Base-by-base conservation (phyloP, 1,140 invertebrate genomes). In the Vanessa tameamea region DNA sequence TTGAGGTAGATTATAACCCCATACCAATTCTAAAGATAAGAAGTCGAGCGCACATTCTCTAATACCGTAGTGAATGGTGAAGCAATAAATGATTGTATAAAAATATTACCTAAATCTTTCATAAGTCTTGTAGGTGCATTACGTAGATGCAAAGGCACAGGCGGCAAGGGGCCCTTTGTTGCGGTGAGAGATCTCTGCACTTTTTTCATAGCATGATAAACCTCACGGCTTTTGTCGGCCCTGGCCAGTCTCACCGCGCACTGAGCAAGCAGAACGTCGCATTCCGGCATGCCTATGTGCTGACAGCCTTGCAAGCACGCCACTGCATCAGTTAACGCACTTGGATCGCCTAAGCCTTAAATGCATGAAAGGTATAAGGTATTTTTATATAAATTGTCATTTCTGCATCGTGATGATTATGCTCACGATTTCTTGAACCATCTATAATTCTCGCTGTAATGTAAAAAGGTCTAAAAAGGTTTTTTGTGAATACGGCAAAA, bases 91-190 rank as follows among this genome's bases (percentile, higher is more conserved):
- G 0, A 20, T 20, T 20, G 20, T 20, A 20, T 20, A 20, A 20
- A 20, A 20, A 20, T 20, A 20, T 20, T 20, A 95, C 96, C 96
- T 83, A 97, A 86, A 84, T 96, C 93, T 88, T 95, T 95, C 96
- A 97, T 97, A 3, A 97, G 91, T 88, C 95, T 96, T 5, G 96
- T 97, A 2, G 96, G 94, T 26, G 96, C 96, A 94, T 97, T 97
- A 70, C 97, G 93, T 69, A 97, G 93, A 91, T 97, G 95, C 47
- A 96, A 93, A 13, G 95, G 97, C 9, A 97, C 96, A 3, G 94
- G 86, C 9, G 97, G 96, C 69, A 96, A 93, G 6, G 95, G 92
- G 2, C 96, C 96, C 86, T 95, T 94, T n/a, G 95, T 89, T 26
- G 95, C 90, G n/a, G 89, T 84, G 13, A 97, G 91, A 71, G 89